Evolutionary conservation across 35 echinoderm and acorn worm genomes (phyloP).

Genomic region (Acanthaster planci): DNA sequence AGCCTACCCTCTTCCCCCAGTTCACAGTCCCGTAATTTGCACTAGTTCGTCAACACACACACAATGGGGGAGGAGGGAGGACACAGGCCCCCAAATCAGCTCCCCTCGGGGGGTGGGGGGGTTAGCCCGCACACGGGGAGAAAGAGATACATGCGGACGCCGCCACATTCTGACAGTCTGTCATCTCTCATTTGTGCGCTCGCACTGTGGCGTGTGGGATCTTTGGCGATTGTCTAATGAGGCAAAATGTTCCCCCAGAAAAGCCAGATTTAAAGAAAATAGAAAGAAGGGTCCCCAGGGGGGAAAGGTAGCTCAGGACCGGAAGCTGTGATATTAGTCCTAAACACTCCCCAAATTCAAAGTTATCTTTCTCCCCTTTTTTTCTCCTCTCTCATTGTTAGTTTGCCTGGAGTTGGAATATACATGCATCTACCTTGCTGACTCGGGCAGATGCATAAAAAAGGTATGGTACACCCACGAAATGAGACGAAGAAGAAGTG

Average conservation of each 20-base stretch:
- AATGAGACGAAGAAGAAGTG: no score
- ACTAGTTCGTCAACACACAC: not conserved
- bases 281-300: no score
- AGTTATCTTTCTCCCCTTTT: conserved; percentile 22
- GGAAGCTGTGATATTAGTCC: conserved; percentile 18
- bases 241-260: conserved; percentile 5
- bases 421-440: no score
- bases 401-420: no score
- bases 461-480: no score
- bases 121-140: not conserved
- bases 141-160: conserved; percentile 27
- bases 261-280: not conserved
- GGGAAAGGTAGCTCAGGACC: not conserved
- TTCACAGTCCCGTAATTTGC: not conserved
- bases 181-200: conserved; percentile 15
- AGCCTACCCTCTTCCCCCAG: no score
- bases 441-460: no score
- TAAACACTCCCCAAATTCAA: conserved; percentile 25
- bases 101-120: not conserved
- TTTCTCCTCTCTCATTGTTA: not conserved
- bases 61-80: conserved; percentile 8
- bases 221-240: conserved; percentile 16
- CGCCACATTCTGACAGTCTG: conserved; percentile 24
- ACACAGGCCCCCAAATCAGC: not conserved
- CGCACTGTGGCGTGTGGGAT: not conserved